Base-by-base conservation (phyloP, 2,113 vertebrate species). In the Alexandromys fortis region DNA sequence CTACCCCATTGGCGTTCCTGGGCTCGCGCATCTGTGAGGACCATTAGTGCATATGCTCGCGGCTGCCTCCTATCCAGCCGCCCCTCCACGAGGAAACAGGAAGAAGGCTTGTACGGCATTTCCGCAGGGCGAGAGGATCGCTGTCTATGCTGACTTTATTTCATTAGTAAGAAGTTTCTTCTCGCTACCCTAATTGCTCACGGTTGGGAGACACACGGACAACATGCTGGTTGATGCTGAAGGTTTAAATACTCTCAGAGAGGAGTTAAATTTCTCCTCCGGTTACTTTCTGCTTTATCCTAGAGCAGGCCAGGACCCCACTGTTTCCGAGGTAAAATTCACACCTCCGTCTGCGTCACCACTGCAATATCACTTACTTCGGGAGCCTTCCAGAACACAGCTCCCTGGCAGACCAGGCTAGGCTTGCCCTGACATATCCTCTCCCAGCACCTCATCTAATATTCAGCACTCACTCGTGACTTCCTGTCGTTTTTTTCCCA, bases 71-170 rank as follows among this genome's bases (percentile, higher is more conserved):
- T 4, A 82, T 58, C 45, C 79, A 92, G 88, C 35, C 65, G 21
- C n/a, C 42, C 68, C 65, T 90, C 81, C 79, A n/a, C n/a, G 42
- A 87, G 89, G 47, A 94, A 93, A 89, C 42, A 91, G 70, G 47
- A 94, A 96, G 86, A 79, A 11, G 61, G 5, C 7, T 87, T 42
- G 8, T 1, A 45, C 77, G 92, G 73, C 12, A 77, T 73, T 81
- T 94, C 77, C 49, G 8, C 55, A 89, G 65, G 24, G 52, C 17
- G 78, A 73, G 21, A 73, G 26, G 10, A 8, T 72, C 89, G n/a
- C 72, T 75, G 42, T 76, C 79, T 67, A 9, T 2, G 19, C 88
- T n/a, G 65, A 45, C 49, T 30, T 7, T 38, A 38, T 81, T 77
- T 83, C 45, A 55, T 7, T 6, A 95, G 52, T 47, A 61, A 78